Evolutionary conservation across 2,113 vertebrate species (phyloP), one percentile per base, ranked within the genome.

Genomic region (Neodontobutis hainanensis): DNA sequence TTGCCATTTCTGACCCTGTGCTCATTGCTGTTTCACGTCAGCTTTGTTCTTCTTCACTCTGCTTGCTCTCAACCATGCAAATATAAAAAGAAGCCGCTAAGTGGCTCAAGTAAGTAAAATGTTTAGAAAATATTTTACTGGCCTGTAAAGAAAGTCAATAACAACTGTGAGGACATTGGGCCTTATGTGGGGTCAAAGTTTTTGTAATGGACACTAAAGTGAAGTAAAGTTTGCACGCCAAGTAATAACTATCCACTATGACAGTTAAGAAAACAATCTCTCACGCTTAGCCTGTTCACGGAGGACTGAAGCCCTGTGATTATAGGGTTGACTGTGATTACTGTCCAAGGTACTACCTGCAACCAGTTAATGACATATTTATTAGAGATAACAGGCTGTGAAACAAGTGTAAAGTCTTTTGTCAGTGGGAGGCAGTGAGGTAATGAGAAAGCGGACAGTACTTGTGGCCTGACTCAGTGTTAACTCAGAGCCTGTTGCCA

Each of bases 1-100:
- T 93, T 65, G 70, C 15, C 56, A 48, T 36, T 68, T 65, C 12
- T 61, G 44, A 68, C 68, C 75, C 40, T 47, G 50, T 32, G 69
- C 45, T 35, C 42, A 45, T 57, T 70, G 11, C 14, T 38, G 14
- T 71, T 76, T 27, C 19, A 27, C 19, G 19, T 1, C 35, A 53
- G 36, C 27, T 45, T 32, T 49, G 73, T 68, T 75, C 40, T 63
- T 70, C 45, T 36, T 6, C 14, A 50, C 38, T 67, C 49, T 48
- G 42, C 27, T 11, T 9, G 7, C 10, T 19, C 32, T 27, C n/a
- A 38, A 55, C 12, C 36, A 38, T 36, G 34, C 14, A 27, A 27
- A 50, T 11, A 19, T 15, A 50, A 50, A 10, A 8, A 19, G 15
- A 19, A 9, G 9, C 8, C 10, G 34, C 6, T 35, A n/a, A 55